Percentiles rank a stretch among this genome's conserved stretches.
These are phyloP conservation scores for Gallinago nigripennis DNA, from an alignment of 2,797 vertebrate species.

Conservation along the genomic window DNA sequence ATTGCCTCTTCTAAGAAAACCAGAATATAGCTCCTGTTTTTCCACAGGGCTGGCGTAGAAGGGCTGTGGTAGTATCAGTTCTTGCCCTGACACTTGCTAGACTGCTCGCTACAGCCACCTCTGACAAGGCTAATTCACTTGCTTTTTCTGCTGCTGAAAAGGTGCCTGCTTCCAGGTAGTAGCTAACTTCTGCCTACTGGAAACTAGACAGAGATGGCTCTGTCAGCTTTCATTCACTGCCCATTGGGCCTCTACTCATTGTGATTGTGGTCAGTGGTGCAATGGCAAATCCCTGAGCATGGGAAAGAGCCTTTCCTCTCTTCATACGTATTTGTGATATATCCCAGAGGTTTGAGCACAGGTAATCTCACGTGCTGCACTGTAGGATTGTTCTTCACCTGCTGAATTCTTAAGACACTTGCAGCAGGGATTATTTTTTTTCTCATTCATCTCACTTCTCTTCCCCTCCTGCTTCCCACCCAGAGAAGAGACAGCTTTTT, in stretches of 20 bases:
- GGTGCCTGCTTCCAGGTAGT: not conserved
- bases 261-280: fast-evolving
- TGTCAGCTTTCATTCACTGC: not conserved
- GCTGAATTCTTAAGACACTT: not conserved
- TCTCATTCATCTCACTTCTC: not conserved
- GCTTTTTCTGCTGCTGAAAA: fast-evolving
- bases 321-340: not conserved
- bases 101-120: not conserved
- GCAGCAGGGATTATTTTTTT: not conserved
- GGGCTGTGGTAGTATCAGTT: not conserved
- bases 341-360: not conserved
- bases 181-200: not conserved
- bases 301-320: not conserved
- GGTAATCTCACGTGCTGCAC: not conserved
- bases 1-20: not conserved
- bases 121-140: not conserved
- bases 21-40: not conserved
- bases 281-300: not conserved
- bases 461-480: not conserved
- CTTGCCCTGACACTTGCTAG: not conserved
- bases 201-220: not conserved
- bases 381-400: not conserved
- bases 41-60: not conserved
- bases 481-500: not conserved
- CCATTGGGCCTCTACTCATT: not conserved